Conservation (phyloP, 2,888 invertebrate species). For the Cataglyphis rosenhaueri region DNA sequence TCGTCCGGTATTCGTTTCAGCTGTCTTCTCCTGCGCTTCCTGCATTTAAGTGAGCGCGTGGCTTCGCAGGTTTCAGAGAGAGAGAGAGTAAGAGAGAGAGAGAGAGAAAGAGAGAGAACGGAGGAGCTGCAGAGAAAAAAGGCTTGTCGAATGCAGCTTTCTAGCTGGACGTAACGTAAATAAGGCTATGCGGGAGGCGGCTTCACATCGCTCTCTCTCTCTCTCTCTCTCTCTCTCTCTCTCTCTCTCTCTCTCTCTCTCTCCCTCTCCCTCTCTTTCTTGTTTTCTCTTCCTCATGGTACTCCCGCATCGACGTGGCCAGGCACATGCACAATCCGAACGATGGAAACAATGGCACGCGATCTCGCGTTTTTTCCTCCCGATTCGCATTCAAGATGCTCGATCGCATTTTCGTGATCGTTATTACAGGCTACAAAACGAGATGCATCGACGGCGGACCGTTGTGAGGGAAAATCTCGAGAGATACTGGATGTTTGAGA, state of each 20-base stretch:
- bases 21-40: not conserved
- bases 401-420: not conserved
- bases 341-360: slow-evolving; percentile 43
- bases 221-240: not conserved
- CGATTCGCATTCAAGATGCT: slow-evolving; percentile 15
- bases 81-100: too few relatives aligned
- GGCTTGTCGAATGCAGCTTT: slow-evolving; percentile 70
- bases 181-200: slow-evolving; percentile 38
- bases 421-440: not conserved
- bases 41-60: not conserved
- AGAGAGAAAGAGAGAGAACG: not conserved
- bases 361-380: slow-evolving; percentile 4
- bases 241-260: slow-evolving; percentile 8
- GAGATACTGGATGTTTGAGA: not conserved
- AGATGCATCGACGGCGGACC: not conserved
- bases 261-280: not conserved
- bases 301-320: slow-evolving; percentile 53
- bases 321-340: slow-evolving; percentile 30
- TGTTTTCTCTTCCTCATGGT: not conserved
- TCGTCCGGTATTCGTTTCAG: not conserved
- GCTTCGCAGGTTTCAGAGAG: not conserved
- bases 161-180: slow-evolving; percentile 65
- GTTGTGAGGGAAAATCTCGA: not conserved
- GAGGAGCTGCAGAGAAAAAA: not conserved
- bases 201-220: slow-evolving; percentile 10